Evolutionary conservation across 2,888 invertebrate species (phyloP).

Genomic region (Aspidiotus rigidus): DNA sequence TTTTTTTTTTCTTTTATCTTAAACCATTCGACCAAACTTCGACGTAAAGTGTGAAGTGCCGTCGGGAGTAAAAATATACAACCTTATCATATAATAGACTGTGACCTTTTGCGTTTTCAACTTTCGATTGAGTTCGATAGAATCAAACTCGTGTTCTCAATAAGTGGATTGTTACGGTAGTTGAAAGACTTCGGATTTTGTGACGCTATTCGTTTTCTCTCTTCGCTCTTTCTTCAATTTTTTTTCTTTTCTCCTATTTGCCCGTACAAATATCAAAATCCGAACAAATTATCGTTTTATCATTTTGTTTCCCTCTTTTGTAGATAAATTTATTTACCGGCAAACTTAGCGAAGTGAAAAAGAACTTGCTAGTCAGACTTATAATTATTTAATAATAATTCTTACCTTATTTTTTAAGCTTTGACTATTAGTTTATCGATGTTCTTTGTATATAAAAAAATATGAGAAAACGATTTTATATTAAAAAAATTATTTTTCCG

Average conservation of each 20-base stretch:
- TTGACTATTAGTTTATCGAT: neutral
- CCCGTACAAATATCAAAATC: neutral
- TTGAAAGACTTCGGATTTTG: too few species aligned
- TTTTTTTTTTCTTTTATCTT: too few species aligned
- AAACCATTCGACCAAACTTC: too few species aligned
- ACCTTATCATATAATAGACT: too few species aligned
- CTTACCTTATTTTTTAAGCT: slow-evolving; percentile 2
- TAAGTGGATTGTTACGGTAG: too few species aligned
- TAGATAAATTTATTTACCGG: neutral
- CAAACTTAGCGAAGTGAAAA: neutral
- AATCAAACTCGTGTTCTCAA: too few species aligned
- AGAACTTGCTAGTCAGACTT: neutral
- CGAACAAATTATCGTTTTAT: neutral
- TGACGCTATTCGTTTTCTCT: neutral
- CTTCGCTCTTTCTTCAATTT: neutral
- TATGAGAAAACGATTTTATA: too few species aligned
- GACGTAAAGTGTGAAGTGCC: too few species aligned
- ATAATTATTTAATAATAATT: neutral
- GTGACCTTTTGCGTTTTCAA: too few species aligned
- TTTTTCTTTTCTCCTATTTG: neutral
- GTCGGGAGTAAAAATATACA: too few species aligned
- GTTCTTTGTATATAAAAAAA: neutral
- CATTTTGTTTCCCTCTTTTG: neutral
- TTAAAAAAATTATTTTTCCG: neutral
- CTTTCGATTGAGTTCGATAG: too few species aligned